phyloP scores from a whole-genome alignment of 2,797 vertebrate species.

The Danionella dracula region DNA sequence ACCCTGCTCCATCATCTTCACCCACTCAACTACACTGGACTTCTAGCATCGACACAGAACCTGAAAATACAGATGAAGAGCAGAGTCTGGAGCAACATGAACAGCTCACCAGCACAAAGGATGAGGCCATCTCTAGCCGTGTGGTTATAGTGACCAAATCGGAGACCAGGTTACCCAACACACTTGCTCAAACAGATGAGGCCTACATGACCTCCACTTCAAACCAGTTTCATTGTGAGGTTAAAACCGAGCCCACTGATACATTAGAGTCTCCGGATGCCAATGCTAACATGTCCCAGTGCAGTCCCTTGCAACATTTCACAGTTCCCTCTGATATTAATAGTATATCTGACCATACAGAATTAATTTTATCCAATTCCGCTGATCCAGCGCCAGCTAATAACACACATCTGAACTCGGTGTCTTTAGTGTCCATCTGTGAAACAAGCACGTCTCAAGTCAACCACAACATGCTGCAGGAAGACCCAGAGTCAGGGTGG shows the following conservation, averaged over 20 bases:
- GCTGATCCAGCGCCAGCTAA: not conserved
- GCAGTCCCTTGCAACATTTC: not conserved
- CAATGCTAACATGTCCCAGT: not conserved
- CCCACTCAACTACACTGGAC: not conserved
- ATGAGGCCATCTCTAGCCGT: not conserved
- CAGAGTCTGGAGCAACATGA: not conserved
- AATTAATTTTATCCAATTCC: not conserved
- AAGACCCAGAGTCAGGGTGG: not conserved
- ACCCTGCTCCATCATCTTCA: not conserved
- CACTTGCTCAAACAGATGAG: not conserved
- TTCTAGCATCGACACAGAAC: not conserved
- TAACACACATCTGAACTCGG: not conserved
- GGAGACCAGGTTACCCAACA: not conserved
- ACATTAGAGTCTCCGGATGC: not conserved
- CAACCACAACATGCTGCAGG: not conserved
- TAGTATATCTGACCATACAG: too few relatives aligned
- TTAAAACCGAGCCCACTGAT: conserved; percentile 40
- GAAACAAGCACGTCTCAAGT: not conserved
- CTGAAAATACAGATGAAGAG: not conserved
- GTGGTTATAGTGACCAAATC: not conserved
- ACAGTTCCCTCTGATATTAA: not conserved
- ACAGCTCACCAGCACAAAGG: not conserved
- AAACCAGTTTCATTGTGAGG: not conserved
- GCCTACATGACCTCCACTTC: not conserved
- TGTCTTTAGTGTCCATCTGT: not conserved